Base-by-base conservation (phyloP, 2,113 vertebrate species). In the Pionites leucogaster region DNA sequence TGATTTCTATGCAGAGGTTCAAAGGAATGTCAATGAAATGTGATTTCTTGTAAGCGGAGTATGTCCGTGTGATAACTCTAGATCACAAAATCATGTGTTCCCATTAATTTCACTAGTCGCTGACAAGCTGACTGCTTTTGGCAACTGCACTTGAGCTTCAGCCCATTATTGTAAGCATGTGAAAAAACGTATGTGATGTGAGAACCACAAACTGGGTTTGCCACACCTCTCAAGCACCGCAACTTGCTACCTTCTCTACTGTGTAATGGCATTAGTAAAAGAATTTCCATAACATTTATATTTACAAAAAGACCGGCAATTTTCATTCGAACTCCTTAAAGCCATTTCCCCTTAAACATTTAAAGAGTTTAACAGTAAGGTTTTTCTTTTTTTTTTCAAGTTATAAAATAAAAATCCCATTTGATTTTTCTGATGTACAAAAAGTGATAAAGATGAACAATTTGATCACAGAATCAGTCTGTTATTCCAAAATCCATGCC, bases 361-460 rank as follows among this genome's bases (percentile, higher is more conserved):
- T 98, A 98, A 98, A 99, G 98, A 99, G 98, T 98, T 98, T 98
- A 98, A 98, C 98, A 98, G 98, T 98, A 98, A 98, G 98, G 98
- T 98, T 96, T 90, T 97, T 96, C 29, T 76, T 96, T 96, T 97
- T 80, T 96, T 96, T 97, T 98, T 92, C 96, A 98, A 99, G 98
- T 99, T 99, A 99, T 97, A 99, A 99, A 99, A 99, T 99, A 99
- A 99, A 99, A 99, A 99, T 99, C 98, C 98, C 94, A 98, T 99
- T 99, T 99, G 98, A 98, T 97, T 98, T 98, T 98, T 95, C 98
- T 98, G 99, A 99, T 99, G 98, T 99, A 99, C 99, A 99, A 99
- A 99, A 99, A 99, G 99, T 99, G 99, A 99, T 98, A 99, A 99
- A 99, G 99, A 99, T 99, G 98, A 99, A 99, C 97, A 98, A 98